Evolutionary conservation across 2,888 invertebrate species (phyloP), one percentile per base, ranked within the genome.

Genomic region (Pachliopta kotzebuea): DNA sequence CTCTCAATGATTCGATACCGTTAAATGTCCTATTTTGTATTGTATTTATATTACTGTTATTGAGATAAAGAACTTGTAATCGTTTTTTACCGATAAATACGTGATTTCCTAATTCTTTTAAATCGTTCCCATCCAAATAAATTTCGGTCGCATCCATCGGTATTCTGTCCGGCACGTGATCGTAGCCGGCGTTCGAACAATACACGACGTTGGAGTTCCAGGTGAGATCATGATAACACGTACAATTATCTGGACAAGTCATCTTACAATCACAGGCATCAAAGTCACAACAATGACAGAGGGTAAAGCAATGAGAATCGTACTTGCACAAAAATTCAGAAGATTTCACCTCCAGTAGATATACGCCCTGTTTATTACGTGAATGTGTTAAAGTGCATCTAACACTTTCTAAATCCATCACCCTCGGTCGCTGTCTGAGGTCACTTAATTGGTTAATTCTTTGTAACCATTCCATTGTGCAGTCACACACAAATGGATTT

Each of bases 191-290:
- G 79, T 93, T 94, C 73, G 95, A 95, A 90, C 96, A 96, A 90
- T 96, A 96, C 71, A 96, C 96, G 64, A 96, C 95, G 92, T 96
- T 96, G 79, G 95, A 95, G 74, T 94, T 94, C 96, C 96, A 97
- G 74, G 95, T 94, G 85, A 95, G 95, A 91, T 97, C 97, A 90
- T 96, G 96, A 92, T 95, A 97, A 84, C 97, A 97, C 72, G 95
- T 94, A 86, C 97, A 97, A 83, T 95, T 95, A 83, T 94, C 94
- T 71, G 97, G 97, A 84, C 97, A 97, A 74, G 96, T 96, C 95
- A 96, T 97, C 93, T 96, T 96, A 87, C 97, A 97, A 90, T 97
- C 97, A 89, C 97, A 97, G 69, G 96, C 96, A 85, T 96, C 96
- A 92, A 96, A 97, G 82, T 96, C 96, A 90, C 97, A 97, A 89